Evolutionary conservation across 2,797 vertebrate genomes (phyloP), one percentile per base, ranked within the genome.

Genomic region (Danionella dracula): DNA sequence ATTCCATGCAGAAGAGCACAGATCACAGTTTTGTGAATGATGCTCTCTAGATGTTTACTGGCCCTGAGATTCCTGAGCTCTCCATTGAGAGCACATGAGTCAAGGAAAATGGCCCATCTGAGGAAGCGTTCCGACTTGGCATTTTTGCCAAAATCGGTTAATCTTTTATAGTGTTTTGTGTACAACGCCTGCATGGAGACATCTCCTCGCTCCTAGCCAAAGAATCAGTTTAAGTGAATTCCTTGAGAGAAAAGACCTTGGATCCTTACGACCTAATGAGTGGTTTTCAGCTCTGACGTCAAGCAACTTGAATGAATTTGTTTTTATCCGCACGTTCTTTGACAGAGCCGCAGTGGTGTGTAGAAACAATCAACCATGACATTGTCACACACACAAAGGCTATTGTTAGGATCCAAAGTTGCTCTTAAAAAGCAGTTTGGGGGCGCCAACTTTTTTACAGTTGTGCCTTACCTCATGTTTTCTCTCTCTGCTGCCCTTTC

Each of bases 321-420:
- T 78, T 75, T 82, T 81, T 83, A 70, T 70, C 66, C 66, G 78
- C 70, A 71, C 70, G 76, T 65, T 81, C 59, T 86, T 83, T 79
- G 70, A 74, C 69, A 78, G 81, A 70, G 72, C 78, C 76, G 56
- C 76, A 76, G 76, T 64, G 70, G 78, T 79, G 80, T 77, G 80
- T 70, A 74, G 79, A 80, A 78, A 73, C 76, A 78, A 71, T 81
- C 77, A 75, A 66, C 74, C 68, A 62, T 72, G 74, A 81, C 78
- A 82, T 74, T 82, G 77, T 79, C 73, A 69, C 55, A 71, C 71
- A 74, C 70, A 72, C 56, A 70, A 67, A 49, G 34, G 50, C 68
- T 50, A 66, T 68, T 66, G 64, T 68, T 66, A 76, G 59, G 56
- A 62, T 23, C 31, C 60, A 40, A 56, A 65, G 63, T 65, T 50